These are phyloP conservation scores for Eidolon dupreanum DNA, from an alignment of 2,797 vertebrate genomes.

Conservation along the genomic window DNA sequence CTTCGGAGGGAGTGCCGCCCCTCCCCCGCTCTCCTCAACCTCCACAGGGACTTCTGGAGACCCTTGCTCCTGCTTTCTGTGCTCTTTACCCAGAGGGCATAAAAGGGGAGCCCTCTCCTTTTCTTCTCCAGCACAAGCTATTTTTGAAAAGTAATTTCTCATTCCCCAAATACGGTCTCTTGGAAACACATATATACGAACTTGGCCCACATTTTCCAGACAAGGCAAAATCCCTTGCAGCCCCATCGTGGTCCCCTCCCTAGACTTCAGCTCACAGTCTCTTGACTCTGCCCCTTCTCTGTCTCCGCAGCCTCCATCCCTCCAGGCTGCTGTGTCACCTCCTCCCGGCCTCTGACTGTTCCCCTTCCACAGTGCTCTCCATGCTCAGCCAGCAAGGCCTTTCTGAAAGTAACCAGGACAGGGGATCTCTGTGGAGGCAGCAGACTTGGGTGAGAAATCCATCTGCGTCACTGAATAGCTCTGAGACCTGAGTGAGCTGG, in stretches of 20 bases:
- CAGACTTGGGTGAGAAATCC: neutral
- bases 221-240: fast-evolving
- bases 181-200: neutral
- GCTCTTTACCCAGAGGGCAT: neutral
- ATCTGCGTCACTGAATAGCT: neutral
- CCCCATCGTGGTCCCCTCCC: fast-evolving
- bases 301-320: neutral
- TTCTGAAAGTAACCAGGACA: neutral
- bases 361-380: too few relatives aligned
- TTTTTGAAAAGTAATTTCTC: neutral
- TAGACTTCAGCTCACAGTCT: fast-evolving
- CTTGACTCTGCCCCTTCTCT: fast-evolving
- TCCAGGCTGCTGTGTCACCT: neutral
- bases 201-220: neutral
- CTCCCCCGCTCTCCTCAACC: fast-evolving
- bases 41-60: neutral
- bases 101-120: neutral
- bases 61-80: too few relatives aligned
- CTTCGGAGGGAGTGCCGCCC: neutral
- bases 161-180: neutral
- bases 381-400: fast-evolving
- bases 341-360: neutral
- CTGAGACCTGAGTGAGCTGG: neutral
- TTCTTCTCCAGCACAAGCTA: neutral
- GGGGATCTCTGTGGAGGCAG: neutral